Percentiles rank a stretch among this genome's conserved stretches.
Conservation (phyloP, 2,113 vertebrate genomes). For the Polypterus senegalus region DNA sequence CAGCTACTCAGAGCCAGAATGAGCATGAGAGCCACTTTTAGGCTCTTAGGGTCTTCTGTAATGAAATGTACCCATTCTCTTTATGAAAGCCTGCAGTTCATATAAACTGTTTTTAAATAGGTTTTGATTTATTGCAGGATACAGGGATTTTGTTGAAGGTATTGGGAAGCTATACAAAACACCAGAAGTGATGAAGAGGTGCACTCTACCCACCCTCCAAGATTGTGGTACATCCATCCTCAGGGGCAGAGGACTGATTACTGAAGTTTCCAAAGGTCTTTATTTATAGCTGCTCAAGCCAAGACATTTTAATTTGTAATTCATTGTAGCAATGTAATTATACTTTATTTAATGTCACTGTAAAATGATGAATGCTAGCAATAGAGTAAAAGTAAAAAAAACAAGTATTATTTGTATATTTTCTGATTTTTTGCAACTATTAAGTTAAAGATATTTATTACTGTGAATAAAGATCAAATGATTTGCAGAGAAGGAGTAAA, state of each 20-base stretch:
- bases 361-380: conserved; percentile 15
- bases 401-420: conserved; percentile 18
- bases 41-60: no score
- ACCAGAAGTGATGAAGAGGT: conserved; percentile 30
- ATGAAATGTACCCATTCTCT: no score
- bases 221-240: conserved; percentile 7
- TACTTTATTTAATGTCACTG: conserved; percentile 20
- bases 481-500: conserved; percentile 25
- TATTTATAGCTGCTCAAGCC: accelerated
- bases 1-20: no score
- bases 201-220: background rate
- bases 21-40: no score
- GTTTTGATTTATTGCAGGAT: conserved; percentile 46
- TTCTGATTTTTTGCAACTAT: conserved; percentile 19
- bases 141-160: conserved; percentile 55
- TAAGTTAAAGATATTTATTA: conserved; percentile 10
- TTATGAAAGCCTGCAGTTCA: background rate
- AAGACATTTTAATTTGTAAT: conserved; percentile 14
- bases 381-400: conserved; percentile 10
- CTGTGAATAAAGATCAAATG: conserved; percentile 32
- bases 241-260: background rate
- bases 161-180: conserved; percentile 59
- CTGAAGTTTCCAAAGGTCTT: conserved; percentile 16
- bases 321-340: conserved; percentile 24
- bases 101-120: accelerated